Evolutionary conservation across 2,888 invertebrate species (phyloP).

Genomic region (Acleris cristana): DNA sequence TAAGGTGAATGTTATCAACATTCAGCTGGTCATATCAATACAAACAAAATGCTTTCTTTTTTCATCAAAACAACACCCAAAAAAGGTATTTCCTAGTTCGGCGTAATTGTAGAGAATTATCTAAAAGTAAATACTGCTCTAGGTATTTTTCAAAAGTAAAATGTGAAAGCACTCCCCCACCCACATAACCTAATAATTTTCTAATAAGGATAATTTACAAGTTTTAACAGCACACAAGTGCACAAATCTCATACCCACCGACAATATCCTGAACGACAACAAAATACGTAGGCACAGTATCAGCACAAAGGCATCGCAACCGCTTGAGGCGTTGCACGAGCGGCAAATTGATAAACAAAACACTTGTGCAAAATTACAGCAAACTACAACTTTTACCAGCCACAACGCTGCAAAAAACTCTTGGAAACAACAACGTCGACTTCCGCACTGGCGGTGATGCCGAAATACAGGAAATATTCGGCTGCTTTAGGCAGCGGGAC

Average conservation of each 20-base stretch:
- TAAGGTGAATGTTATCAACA: slow-evolving; percentile 29
- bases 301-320: slow-evolving; percentile 37
- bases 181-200: slow-evolving; percentile 35
- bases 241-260: slow-evolving; percentile 25
- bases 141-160: slow-evolving; percentile 5
- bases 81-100: neutral
- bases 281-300: slow-evolving; percentile 34
- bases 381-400: slow-evolving; percentile 45
- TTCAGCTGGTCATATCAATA: slow-evolving; percentile 19
- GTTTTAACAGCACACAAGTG: slow-evolving; percentile 32
- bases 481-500: slow-evolving; percentile 65
- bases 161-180: slow-evolving; percentile 27
- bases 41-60: slow-evolving; percentile 27
- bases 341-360: slow-evolving; percentile 77
- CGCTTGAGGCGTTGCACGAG: slow-evolving; percentile 45
- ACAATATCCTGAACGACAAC: slow-evolving; percentile 39
- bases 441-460: slow-evolving; percentile 26
- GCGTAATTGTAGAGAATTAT: neutral
- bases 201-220: slow-evolving; percentile 26
- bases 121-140: neutral
- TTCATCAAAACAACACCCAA: neutral
- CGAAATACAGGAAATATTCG: slow-evolving; percentile 51
- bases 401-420: slow-evolving; percentile 40
- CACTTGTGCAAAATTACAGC: slow-evolving; percentile 58
- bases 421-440: slow-evolving; percentile 36